Base-by-base conservation (phyloP, 2,797 vertebrate genomes). In the Lutjanus campechanus region DNA sequence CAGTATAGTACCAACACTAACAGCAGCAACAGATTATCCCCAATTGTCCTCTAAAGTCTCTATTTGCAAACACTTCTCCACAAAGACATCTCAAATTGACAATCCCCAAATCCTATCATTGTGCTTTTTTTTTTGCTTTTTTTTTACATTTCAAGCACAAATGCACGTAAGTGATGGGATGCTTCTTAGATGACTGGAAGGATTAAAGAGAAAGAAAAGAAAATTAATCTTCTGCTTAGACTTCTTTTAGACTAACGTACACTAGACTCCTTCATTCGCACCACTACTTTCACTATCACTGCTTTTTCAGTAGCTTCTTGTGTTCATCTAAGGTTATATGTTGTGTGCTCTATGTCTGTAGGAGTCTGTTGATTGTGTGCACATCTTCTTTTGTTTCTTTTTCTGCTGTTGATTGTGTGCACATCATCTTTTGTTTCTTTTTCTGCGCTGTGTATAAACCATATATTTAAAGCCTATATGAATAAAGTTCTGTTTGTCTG, bases 401-500 rank as follows among this genome's bases (percentile, higher is more conserved):
- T 17, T 53, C 19, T 36, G 44, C 15, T 44, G 22, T 29, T n/a
- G 17, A 1, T 36, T 5, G 29, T 5, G 29, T 36, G 29, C 5
- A 36, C 29, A 36, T 36, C 29, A 3, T 36, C 29, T 36, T 36
- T 36, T 36, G 29, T 36, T 20, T 56, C 16, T 50, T 15, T 49
- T 17, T 53, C 19, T 36, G 44, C 15, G 7, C 15, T 19, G 36
- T 41, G n/a, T 58, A 36, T 36, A 36, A 36, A 36, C 29, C 29
- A 36, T 1, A 1, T 50, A 20, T 75, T 56, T 22, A 22, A 54
- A 58, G 16, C 44, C 11, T 15, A 2, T 44, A 13, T 61, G 55
- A 83, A 44, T 55, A 58, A 60, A 63, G 10, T 16, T 53, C 8
- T 58, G 19, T 56, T 50, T 77, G 11, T 89, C 40, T 73, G 61